Conservation (phyloP, 92 coral and sea anemone genomes). For the Nematostella vectensis region DNA sequence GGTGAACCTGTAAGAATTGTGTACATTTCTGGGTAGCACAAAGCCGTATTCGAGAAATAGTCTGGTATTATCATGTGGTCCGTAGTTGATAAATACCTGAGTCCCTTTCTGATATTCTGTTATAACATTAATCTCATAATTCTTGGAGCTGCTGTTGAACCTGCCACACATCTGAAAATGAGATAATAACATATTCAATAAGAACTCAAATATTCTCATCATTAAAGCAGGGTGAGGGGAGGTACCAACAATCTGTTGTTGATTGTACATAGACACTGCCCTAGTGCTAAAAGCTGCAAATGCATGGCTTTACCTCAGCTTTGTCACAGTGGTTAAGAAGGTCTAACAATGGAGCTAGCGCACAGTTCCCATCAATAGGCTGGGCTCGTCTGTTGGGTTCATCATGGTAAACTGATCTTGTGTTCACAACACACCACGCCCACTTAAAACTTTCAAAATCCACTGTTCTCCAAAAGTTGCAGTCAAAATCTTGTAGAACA, state of each 20-base stretch:
- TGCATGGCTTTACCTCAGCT: conserved; percentile 65
- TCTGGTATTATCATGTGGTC: conserved; percentile 79
- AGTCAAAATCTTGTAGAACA: not conserved
- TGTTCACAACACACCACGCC: conserved; percentile 97
- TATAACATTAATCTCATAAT: conserved; percentile 52
- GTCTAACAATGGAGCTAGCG: conserved; percentile 87
- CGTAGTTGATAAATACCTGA: conserved; percentile 92
- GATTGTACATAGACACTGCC: too few relatives aligned
- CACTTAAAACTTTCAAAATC: conserved; percentile 65
- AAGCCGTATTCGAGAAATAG: conserved; percentile 88
- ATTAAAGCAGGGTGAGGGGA: too few relatives aligned
- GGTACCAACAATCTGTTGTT: too few relatives aligned
- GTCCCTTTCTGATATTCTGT: conserved; percentile 47
- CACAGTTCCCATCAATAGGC: conserved; percentile 9
- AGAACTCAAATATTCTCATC: too few relatives aligned
- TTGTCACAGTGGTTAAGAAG: conserved; percentile 69
- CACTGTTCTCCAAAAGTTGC: conserved; percentile 9
- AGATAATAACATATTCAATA: too few relatives aligned
- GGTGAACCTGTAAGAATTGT: conserved; percentile 34
- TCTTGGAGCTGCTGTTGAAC: conserved; percentile 22
- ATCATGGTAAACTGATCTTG: conserved; percentile 76
- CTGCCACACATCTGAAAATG: conserved; percentile 58
- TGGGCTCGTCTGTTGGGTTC: not conserved
- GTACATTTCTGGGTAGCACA: conserved; percentile 62
- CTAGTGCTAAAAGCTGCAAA: too few relatives aligned